A percentile compares a stretch with the other conserved stretches of the same genome.
These are phyloP conservation scores for Lagorchestes hirsutus DNA, from an alignment of 2,797 vertebrate genomes.

Conservation along the genomic window DNA sequence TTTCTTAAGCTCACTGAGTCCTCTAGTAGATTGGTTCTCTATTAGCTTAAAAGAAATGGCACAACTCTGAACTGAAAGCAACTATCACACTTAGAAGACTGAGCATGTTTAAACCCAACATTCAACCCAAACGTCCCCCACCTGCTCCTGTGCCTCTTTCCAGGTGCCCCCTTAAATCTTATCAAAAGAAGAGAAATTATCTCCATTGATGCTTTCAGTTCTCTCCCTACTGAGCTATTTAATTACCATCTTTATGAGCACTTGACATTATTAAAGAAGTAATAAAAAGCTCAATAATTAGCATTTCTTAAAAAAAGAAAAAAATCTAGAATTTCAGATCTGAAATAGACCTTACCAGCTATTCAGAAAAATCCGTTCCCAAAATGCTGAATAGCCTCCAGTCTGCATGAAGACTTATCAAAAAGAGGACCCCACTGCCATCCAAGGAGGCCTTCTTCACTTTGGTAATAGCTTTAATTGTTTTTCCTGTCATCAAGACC, in stretches of 20 bases:
- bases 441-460: not conserved
- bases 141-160: not conserved
- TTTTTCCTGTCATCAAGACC: not conserved
- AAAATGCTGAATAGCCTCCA: not conserved
- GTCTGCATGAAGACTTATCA: not conserved
- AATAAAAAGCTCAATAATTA: conserved; percentile 29
- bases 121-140: conserved; percentile 22
- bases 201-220: conserved; percentile 25
- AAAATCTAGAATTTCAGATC: not conserved
- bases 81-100: conserved; percentile 46
- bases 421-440: not conserved
- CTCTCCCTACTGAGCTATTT: conserved; percentile 52
- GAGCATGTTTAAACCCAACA: conserved; percentile 42
- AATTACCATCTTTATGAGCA: conserved; percentile 35
- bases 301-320: not conserved
- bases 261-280: conserved; percentile 25
- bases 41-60: conserved; percentile 49
- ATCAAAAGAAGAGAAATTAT: not conserved
- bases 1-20: conserved; percentile 57
- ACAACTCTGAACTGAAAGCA: conserved; percentile 61
- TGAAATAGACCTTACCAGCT: not conserved
- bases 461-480: not conserved
- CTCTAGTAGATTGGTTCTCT: conserved; percentile 22
- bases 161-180: not conserved
- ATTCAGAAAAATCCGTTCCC: not conserved